A percentile compares a stretch with the other conserved stretches of the same genome.
Conservation (phyloP, 2,888 invertebrate species). For the Smittia aterrima region DNA sequence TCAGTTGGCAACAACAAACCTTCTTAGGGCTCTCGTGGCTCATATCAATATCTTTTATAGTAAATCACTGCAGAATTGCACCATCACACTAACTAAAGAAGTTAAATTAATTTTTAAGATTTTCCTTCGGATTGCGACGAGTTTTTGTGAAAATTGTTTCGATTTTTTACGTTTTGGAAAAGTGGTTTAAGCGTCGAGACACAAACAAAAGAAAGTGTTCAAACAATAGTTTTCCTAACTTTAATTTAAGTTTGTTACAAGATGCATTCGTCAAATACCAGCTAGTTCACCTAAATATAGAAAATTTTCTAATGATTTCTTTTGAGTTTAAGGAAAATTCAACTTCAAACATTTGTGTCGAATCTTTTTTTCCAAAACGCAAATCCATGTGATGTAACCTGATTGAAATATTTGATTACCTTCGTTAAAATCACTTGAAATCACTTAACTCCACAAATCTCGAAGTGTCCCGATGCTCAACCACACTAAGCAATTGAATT, state of each 20-base stretch:
- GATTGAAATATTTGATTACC: neutral
- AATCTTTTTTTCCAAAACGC: neutral
- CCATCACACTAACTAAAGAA: conserved; percentile 19
- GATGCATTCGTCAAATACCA: too few relatives aligned
- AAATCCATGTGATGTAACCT: conserved; percentile 3
- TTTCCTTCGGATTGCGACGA: neutral
- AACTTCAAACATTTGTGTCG: conserved; percentile 8
- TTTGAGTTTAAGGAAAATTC: too few relatives aligned
- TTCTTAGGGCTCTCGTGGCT: conserved; percentile 29
- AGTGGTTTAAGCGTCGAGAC: too few relatives aligned
- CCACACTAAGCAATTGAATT: too few relatives aligned
- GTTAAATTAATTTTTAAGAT: neutral
- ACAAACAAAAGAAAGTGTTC: too few relatives aligned
- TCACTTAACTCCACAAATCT: too few relatives aligned
- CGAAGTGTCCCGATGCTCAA: too few relatives aligned
- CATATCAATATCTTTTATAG: neutral
- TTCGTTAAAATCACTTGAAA: too few relatives aligned
- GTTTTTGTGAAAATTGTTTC: neutral
- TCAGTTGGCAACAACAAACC: neutral
- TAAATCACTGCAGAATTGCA: conserved; percentile 2
- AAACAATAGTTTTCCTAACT: too few relatives aligned
- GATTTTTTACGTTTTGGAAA: neutral
- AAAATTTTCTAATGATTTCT: too few relatives aligned
- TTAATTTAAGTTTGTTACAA: too few relatives aligned
- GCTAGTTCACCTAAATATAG: too few relatives aligned